phyloP scores from a whole-genome alignment of 2,888 invertebrate genomes.

The Anagyrus pseudococci region DNA sequence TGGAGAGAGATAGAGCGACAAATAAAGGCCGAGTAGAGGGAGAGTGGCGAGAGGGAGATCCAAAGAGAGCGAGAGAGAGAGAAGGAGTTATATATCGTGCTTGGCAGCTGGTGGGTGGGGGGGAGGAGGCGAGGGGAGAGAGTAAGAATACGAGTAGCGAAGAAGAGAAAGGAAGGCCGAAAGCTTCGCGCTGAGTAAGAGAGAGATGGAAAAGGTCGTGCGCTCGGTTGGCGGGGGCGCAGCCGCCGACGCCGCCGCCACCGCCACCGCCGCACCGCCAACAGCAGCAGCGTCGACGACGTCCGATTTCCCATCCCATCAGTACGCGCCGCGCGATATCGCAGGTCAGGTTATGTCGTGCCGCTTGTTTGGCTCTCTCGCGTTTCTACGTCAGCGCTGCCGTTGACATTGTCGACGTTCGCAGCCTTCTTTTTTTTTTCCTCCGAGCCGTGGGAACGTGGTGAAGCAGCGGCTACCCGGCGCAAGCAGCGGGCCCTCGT shows the following conservation, averaged over 20 bases:
- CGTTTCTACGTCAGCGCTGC: background rate
- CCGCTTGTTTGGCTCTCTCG: conserved; percentile 45
- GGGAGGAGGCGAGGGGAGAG: background rate
- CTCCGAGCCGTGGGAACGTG: background rate
- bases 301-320: no score
- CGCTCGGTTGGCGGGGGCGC: conserved; percentile 13
- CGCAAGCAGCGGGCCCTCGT: no score
- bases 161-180: background rate
- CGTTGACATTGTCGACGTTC: background rate
- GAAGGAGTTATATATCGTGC: no score
- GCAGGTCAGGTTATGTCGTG: conserved; percentile 53
- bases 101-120: no score
- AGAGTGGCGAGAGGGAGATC: background rate
- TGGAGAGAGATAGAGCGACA: background rate
- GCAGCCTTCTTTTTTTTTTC: background rate
- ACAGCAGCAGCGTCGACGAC: no score
- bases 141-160: background rate
- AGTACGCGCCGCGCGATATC: conserved; percentile 61
- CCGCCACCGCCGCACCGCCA: no score
- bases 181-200: conserved; percentile 29
- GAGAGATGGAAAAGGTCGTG: conserved; percentile 30
- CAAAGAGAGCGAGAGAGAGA: no score
- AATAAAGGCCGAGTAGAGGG: background rate
- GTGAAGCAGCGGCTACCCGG: background rate
- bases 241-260: conserved; percentile 40